Conservation (phyloP, 2,888 invertebrate species). For the Linnaemya vulpina region DNA sequence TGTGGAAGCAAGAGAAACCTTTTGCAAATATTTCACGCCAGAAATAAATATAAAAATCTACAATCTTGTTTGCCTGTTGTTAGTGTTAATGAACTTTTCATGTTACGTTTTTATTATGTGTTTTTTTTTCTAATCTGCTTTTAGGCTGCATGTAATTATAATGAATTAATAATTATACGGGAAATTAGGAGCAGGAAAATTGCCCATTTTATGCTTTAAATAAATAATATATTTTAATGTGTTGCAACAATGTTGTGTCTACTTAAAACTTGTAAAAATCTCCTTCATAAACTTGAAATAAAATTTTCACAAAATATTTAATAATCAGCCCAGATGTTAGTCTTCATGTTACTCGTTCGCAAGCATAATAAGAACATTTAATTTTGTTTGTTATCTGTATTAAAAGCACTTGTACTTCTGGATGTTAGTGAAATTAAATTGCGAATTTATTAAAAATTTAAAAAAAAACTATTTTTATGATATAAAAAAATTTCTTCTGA, state of each 20-base stretch:
- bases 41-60: neutral
- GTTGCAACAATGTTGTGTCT: neutral
- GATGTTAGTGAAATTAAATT: too few species aligned
- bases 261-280: neutral
- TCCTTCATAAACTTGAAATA: too few species aligned
- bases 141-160: slow-evolving; percentile 5
- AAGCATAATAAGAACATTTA: too few species aligned
- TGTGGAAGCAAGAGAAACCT: neutral
- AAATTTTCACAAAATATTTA: too few species aligned
- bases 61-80: neutral
- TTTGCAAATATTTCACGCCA: neutral
- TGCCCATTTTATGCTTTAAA: neutral
- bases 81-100: slow-evolving; percentile 40
- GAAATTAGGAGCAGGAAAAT: neutral
- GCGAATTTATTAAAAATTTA: too few species aligned
- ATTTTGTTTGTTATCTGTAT: too few species aligned
- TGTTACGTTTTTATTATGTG: neutral
- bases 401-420: too few species aligned
- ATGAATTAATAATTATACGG: neutral
- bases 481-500: too few species aligned
- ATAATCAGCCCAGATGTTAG: too few species aligned
- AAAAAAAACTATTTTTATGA: too few species aligned
- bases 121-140: slow-evolving; percentile 29
- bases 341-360: too few species aligned
- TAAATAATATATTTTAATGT: slow-evolving; percentile 6